These are phyloP conservation scores for Apotomis turbidana DNA, from an alignment of 2,888 invertebrate genomes.

Conservation along the genomic window DNA sequence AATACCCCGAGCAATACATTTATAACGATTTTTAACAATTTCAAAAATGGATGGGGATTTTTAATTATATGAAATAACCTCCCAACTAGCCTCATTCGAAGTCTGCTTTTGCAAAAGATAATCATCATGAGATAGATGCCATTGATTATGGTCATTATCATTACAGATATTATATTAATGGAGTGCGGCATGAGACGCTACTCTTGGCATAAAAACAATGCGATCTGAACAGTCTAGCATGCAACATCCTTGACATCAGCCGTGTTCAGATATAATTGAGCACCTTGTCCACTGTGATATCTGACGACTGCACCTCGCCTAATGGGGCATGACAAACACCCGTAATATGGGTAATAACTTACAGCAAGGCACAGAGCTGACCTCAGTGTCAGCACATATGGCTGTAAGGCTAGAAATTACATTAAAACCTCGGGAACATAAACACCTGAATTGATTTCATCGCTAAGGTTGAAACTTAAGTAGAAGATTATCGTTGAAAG, in stretches of 20 bases:
- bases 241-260: slow-evolving; percentile 10
- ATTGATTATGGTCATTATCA: neutral
- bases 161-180: neutral
- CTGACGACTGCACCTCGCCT: neutral
- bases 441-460: slow-evolving; percentile 25
- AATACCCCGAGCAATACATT: too few relatives aligned
- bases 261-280: slow-evolving; percentile 14
- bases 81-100: too few relatives aligned
- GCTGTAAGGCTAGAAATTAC: slow-evolving; percentile 54
- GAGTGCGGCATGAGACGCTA: too few relatives aligned
- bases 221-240: neutral
- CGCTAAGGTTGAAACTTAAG: slow-evolving; percentile 7
- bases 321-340: slow-evolving; percentile 17
- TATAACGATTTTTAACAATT: too few relatives aligned
- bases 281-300: slow-evolving; percentile 4
- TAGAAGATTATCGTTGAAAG: neutral
- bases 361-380: slow-evolving; percentile 49
- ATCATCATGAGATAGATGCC: too few relatives aligned
- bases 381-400: slow-evolving; percentile 60
- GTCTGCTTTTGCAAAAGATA: too few relatives aligned
- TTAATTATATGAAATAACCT: too few relatives aligned
- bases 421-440: slow-evolving; percentile 37
- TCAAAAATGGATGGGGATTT: too few relatives aligned
- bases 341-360: slow-evolving; percentile 26
- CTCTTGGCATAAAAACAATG: too few relatives aligned